Evolutionary conservation across 2,113 vertebrate species (phyloP), one percentile per base, ranked within the genome.

Genomic region (Struthidea cinerea): DNA sequence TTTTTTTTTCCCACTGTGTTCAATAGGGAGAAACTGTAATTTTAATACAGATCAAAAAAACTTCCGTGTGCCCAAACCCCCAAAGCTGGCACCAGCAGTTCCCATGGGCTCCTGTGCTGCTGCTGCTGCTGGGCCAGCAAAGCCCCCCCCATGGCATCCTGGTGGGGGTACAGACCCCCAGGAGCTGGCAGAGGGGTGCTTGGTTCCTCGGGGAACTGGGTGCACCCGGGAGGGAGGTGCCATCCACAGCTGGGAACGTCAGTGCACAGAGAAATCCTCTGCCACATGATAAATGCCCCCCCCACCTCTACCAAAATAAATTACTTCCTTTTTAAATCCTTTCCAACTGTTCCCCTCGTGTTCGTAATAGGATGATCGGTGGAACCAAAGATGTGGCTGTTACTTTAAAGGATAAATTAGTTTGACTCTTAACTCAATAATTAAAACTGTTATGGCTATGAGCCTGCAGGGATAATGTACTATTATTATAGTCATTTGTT

Each of bases 401-500:
- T 98, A 98, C 98, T 98, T 98, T 99, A 99, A 99, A 98, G 99
- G 98, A 99, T 99, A 99, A 98, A 98, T 98, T 98, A 98, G 98
- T 98, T 98, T 98, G 98, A 98, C 98, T 99, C 98, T 96, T 98
- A 98, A 98, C 98, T 98, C 98, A 99, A 99, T 99, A 99, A 99
- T 99, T 99, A 99, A 99, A 99, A 99, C 98, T 99, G 99, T 98
- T 99, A 99, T 98, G 98, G 98, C 98, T 98, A 98, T 98, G 96
- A 98, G 99, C 99, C 99, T 99, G 98, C 98, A 98, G 99, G 99
- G 99, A 99, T 99, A 99, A 99, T 99, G 99, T 99, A 98, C 99
- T 98, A 99, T 99, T 99, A 99, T 99, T 99, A 99, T 99, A 99
- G 98, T 99, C 99, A 98, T 99, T 99, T 99, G 99, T 99, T 99